Conservation (phyloP, 2,888 invertebrate genomes). For the Diploptera punctata region DNA sequence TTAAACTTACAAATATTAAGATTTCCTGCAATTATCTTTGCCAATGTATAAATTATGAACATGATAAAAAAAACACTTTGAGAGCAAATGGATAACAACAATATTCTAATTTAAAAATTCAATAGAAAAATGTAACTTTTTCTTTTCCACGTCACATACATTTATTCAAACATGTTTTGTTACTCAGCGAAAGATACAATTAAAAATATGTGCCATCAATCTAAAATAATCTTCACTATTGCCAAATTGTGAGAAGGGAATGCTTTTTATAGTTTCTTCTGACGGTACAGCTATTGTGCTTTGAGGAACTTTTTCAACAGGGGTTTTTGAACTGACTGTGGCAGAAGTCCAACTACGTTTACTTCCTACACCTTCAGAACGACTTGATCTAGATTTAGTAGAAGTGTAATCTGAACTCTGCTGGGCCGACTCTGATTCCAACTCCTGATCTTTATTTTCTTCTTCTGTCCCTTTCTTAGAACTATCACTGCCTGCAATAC, state of each 20-base stretch:
- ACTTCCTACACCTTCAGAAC: background rate
- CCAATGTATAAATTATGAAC: too few relatives aligned
- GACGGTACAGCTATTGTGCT: background rate
- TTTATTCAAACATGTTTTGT: too few relatives aligned
- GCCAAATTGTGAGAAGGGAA: background rate
- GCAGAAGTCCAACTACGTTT: slow-evolving; percentile 1
- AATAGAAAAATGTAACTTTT: too few relatives aligned
- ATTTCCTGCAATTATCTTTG: too few relatives aligned
- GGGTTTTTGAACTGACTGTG: background rate
- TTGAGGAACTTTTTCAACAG: background rate
- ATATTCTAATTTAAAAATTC: too few relatives aligned
- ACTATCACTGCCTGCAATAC: background rate
- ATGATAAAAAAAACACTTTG: too few relatives aligned
- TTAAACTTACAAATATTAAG: too few relatives aligned
- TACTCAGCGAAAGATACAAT: slow-evolving; percentile 7
- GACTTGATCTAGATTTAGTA: background rate
- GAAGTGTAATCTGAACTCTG: background rate
- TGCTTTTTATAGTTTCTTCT: background rate
- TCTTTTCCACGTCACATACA: too few relatives aligned
- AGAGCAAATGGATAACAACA: too few relatives aligned
- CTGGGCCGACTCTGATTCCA: background rate
- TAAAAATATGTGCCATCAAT: slow-evolving; percentile 12
- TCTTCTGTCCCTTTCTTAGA: background rate
- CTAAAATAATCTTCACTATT: slow-evolving; percentile 5
- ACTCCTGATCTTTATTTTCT: background rate